These are phyloP conservation scores for Morelia viridis DNA, from an alignment of 2,797 vertebrate genomes.

Conservation along the genomic window DNA sequence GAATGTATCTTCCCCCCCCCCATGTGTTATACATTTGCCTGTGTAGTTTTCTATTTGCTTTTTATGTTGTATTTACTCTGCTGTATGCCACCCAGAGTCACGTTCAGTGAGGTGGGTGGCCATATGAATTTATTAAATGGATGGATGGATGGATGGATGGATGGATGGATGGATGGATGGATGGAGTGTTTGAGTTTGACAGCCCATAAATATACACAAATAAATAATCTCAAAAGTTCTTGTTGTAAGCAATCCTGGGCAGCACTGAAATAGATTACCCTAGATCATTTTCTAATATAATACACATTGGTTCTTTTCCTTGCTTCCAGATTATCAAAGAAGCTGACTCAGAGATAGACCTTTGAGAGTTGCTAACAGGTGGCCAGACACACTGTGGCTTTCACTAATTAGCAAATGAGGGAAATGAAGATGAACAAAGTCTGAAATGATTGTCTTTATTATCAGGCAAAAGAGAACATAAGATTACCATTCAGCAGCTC, in stretches of 20 bases:
- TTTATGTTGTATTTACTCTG: too few relatives aligned
- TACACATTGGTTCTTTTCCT: not conserved
- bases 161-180: too few relatives aligned
- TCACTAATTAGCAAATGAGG: slow-evolving; percentile 21
- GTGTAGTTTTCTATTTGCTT: too few relatives aligned
- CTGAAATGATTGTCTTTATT: slow-evolving; percentile 22
- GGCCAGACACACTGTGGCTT: not conserved
- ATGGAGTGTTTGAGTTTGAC: not conserved
- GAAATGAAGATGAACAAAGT: slow-evolving; percentile 39
- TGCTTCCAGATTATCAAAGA: not conserved
- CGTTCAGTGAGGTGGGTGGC: not conserved
- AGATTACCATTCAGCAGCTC: not conserved
- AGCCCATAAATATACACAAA: not conserved
- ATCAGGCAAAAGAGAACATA: slow-evolving; percentile 43
- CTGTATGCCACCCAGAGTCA: not conserved
- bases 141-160: too few relatives aligned
- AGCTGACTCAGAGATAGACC: not conserved
- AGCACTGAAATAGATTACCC: not conserved
- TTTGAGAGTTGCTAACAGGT: slow-evolving; percentile 11
- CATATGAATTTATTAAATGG: not conserved
- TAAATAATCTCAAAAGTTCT: not conserved
- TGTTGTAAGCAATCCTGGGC: not conserved
- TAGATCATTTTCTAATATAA: not conserved
- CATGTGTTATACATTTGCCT: too few relatives aligned
- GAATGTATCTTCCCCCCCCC: too few relatives aligned